Percentiles rank a stretch among this genome's conserved stretches.
These are phyloP conservation scores for Ellobius talpinus DNA, from an alignment of 2,113 vertebrate species.

Conservation along the genomic window DNA sequence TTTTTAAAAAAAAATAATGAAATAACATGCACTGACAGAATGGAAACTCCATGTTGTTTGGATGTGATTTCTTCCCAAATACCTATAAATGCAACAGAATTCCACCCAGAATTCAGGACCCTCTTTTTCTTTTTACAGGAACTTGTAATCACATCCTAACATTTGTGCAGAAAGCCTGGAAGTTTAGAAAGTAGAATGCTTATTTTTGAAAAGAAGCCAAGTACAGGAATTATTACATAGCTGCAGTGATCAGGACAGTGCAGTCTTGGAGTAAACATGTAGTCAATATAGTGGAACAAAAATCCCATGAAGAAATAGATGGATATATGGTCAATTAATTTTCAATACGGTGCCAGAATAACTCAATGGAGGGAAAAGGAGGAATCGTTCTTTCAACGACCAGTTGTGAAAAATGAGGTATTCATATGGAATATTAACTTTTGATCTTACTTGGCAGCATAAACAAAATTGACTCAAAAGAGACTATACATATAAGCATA, in stretches of 20 bases:
- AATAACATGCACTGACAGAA: neutral
- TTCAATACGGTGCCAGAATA: neutral
- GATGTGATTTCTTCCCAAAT: neutral
- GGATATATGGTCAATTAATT: neutral
- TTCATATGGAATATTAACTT: neutral
- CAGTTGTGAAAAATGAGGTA: neutral
- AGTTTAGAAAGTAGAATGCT: neutral
- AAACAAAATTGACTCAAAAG: neutral
- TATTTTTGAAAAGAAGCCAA: conserved; percentile 14
- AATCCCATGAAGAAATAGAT: neutral
- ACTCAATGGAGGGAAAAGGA: neutral
- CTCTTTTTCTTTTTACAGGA: neutral
- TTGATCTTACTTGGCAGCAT: neutral
- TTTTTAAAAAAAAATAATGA: neutral
- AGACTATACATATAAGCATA: neutral
- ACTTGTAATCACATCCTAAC: neutral
- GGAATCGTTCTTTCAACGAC: neutral
- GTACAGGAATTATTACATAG: neutral
- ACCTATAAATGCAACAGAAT: neutral
- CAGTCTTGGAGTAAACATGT: neutral
- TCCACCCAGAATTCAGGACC: neutral
- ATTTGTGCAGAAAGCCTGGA: neutral
- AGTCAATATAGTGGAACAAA: neutral
- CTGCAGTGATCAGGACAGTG: neutral
- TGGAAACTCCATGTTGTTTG: neutral